Evolutionary conservation across 2,888 invertebrate genomes (phyloP), one percentile per base, ranked within the genome.

Genomic region (Troilus luridus): DNA sequence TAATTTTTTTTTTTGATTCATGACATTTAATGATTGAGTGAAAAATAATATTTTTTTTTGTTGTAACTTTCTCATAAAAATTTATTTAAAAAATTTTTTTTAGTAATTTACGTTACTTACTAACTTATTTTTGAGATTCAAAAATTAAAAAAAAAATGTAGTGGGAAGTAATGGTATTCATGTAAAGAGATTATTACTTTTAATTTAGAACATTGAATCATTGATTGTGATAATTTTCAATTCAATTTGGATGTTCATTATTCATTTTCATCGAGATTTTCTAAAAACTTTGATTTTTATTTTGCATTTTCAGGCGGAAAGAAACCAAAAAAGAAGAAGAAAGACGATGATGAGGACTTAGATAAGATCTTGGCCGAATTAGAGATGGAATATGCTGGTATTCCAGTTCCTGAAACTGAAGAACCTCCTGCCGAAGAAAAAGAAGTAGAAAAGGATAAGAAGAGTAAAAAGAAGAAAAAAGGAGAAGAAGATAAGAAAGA

Each of bases 361-460:
- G 98, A 98, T 93, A 97, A 97, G 94, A 96, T 97, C 92, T 94
- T 98, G 92, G 98, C 97, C 19, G 97, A 98, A 94, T 94, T 98
- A 92, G 96, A 97, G 94, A 95, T 97, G 95, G 98, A 98, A 95
- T 97, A 97, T 94, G 95, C 96, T 89, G 97, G 10, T 94, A 94
- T 81, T 93, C 93, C 77, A 93, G 93, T 93, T 17, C 93, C 93
- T 24, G 93, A 93, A 81, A 92, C 93, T 89, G 92, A 92, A 88
- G 77, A 92, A n/a, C 92, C 92, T 59, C 92, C 91, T 12, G 92
- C 93, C 92, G 91, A 64, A n/a, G 91, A 91, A 89, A 92, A 91
- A 90, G 91, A 92, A 91, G 91, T 41, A 90, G 91, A 92, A 91
- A 90, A 92, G 93, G 56, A 93, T 88, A 88, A 91, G 92, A 91